Percentiles rank a stretch among this genome's conserved stretches.
Conservation (phyloP, 2,797 vertebrate species). For the Megaceryle alcyon region DNA sequence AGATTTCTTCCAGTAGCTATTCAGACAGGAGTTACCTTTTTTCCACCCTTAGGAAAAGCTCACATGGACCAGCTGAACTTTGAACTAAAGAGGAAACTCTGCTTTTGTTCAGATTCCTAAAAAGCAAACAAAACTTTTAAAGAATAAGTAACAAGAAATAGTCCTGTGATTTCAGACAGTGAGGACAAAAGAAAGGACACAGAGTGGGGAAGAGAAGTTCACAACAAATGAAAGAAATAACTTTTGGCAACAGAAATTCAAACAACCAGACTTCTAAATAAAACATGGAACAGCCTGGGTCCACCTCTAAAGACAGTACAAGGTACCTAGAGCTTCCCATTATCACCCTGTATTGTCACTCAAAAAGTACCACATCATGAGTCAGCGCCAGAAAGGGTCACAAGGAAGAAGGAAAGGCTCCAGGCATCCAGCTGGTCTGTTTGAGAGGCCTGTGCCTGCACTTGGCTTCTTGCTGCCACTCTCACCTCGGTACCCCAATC, state of each 20-base stretch:
- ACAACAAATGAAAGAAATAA: neutral
- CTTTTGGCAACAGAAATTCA: neutral
- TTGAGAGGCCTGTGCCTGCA: neutral
- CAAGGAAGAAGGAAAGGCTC: neutral
- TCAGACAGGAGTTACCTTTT: neutral
- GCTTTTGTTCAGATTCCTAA: neutral
- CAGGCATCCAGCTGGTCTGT: neutral
- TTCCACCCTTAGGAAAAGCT: neutral
- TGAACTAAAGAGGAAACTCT: neutral
- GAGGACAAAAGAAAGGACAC: neutral
- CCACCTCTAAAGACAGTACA: neutral
- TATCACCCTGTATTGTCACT: neutral
- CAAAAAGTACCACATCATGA: neutral
- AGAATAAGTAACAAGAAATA: neutral
- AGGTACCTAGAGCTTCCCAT: neutral
- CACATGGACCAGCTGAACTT: neutral
- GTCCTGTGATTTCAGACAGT: neutral
- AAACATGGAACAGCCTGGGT: neutral
- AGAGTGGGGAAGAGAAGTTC: neutral
- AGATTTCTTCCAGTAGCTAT: neutral
- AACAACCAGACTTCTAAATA: neutral
- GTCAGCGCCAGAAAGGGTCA: neutral
- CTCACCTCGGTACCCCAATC: neutral
- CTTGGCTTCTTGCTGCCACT: neutral
- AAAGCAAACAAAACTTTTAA: neutral